phyloP scores from a whole-genome alignment of 30 jellyfish, hydroid and myxozoan species.

The Sanderia malayensis region DNA sequence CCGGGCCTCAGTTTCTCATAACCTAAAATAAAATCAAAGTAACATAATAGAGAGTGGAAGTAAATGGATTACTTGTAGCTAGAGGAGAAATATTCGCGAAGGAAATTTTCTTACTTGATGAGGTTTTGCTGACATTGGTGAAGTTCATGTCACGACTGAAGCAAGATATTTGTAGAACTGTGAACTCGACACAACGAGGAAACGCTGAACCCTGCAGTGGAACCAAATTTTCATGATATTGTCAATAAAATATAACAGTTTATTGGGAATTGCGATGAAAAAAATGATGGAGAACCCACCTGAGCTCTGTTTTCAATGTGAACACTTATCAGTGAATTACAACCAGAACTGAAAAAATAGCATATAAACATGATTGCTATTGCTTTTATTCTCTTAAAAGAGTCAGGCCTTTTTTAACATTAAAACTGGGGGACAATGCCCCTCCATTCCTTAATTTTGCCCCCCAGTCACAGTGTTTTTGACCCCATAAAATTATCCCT shows the following conservation, averaged over 20 bases:
- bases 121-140: constrained; percentile 43
- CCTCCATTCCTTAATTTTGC: too few species aligned
- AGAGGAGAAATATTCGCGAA: not conserved
- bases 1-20: constrained; percentile 73
- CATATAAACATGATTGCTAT: too few species aligned
- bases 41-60: too few species aligned
- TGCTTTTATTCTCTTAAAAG: too few species aligned
- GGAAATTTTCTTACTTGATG: constrained; percentile 31
- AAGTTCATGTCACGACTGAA: constrained; percentile 70
- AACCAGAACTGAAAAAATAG: too few species aligned
- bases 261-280: not conserved
- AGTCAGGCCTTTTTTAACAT: too few species aligned
- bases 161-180: constrained; percentile 70
- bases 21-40: constrained; percentile 25
- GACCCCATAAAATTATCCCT: too few species aligned
- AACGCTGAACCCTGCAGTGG: constrained; percentile 79
- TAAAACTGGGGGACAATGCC: too few species aligned
- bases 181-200: constrained; percentile 91
- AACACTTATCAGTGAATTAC: constrained; percentile 41
- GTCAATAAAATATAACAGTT: not conserved
- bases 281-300: constrained; percentile 35
- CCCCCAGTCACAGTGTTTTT: too few species aligned
- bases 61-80: not conserved
- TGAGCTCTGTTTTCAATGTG: constrained; percentile 87
- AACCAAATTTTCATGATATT: not conserved